Evolutionary conservation across 2,113 vertebrate genomes (phyloP).

Genomic region (Monopterus albus): DNA sequence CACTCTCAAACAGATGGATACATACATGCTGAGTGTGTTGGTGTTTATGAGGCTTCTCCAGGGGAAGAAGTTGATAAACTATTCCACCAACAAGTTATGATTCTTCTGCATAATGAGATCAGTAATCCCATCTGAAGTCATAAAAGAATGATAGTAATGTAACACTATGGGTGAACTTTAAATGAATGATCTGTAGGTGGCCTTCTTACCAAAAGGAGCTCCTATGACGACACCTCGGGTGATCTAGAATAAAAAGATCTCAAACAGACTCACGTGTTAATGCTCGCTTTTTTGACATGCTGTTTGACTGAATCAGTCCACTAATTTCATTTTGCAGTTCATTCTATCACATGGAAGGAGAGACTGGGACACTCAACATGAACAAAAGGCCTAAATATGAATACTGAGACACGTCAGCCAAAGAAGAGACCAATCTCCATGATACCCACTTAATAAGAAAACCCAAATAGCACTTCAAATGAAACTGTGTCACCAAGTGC

Average conservation of each 20-base stretch:
- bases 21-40: constrained; percentile 11
- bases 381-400: constrained; percentile 72
- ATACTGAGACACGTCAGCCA: constrained; percentile 52
- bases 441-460: constrained; percentile 71
- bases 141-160: constrained; percentile 46
- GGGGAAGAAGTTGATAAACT: constrained; percentile 28
- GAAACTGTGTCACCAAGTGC: constrained; percentile 64
- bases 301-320: constrained; percentile 61
- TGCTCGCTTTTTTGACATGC: constrained; percentile 7
- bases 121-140: constrained; percentile 41
- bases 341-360: constrained; percentile 49
- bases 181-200: constrained; percentile 28
- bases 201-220: constrained; percentile 33
- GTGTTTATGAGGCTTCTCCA: constrained; percentile 14
- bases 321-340: constrained; percentile 58
- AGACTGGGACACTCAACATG: constrained; percentile 45
- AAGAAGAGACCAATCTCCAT: constrained; percentile 58
- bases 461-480: constrained; percentile 71
- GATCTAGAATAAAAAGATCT: constrained; percentile 52
- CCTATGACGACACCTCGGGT: constrained; percentile 11
- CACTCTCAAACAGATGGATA: background rate
- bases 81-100: constrained; percentile 49
- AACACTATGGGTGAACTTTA: constrained; percentile 44
- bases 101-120: constrained; percentile 55
- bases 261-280: constrained; percentile 39